Evolutionary conservation across 2,888 invertebrate species (phyloP), one percentile per base, ranked within the genome.

Genomic region (Agonopterix subpropinquella): DNA sequence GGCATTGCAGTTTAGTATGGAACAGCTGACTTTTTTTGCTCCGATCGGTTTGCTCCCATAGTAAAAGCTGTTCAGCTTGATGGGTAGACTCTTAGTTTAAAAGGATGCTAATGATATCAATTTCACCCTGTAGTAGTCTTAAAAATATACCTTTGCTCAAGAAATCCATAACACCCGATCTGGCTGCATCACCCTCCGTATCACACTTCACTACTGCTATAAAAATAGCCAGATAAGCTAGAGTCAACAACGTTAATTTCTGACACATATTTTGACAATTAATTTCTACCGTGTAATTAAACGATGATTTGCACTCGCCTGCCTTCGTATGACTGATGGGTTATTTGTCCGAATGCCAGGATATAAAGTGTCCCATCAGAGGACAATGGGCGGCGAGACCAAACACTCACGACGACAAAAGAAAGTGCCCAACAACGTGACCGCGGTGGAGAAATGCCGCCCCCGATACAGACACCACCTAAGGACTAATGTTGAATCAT

Each of bases 341-440:
- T 60, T 60, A 60, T 73, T 69, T 71, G 73, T 61, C 28, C 67
- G 68, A 74, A 66, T 65, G 69, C 65, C 81, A 85, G 86, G 87
- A 86, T 88, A 84, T 88, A 88, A 87, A 86, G 80, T 76, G 74
- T 80, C 80, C 76, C 79, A 63, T 66, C 45, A 68, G 73, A 79
- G 71, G 72, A 83, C 85, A 85, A 84, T 83, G 64, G 82, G 61
- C 80, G 82, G 77, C 67, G 66, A 77, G 70, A 80, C 77, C 79
- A 83, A 86, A 80, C 70, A 70, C 62, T 70, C 67, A 72, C 68
- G 75, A 72, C 68, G 75, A 71, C 67, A 76, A 86, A 88, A 85
- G 87, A 88, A 87, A 88, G 87, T 75, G 77, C 67, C 75, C 77
- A 74, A 75, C 80, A 81, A 82, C 86, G 87, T 86, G 87, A 85